Evolutionary conservation across 2,113 vertebrate genomes (phyloP).

Genomic region (Sprattus sprattus): DNA sequence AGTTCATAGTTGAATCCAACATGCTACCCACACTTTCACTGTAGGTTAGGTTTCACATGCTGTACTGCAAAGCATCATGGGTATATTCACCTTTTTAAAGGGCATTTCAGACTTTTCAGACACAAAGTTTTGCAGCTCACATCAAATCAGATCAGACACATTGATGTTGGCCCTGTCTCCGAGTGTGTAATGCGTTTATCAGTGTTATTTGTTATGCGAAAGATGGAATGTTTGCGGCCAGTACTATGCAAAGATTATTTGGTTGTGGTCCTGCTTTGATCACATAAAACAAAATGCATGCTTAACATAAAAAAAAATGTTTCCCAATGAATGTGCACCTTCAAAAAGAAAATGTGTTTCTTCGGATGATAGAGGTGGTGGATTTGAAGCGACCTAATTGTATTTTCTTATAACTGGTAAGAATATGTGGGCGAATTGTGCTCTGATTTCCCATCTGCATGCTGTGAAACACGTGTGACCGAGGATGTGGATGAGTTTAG

Average conservation of each 20-base stretch:
- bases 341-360: background rate
- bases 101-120: background rate
- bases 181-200: background rate
- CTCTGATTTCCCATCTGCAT: slow-evolving; percentile 9
- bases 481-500: background rate
- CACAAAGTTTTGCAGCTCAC: background rate
- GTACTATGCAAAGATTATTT: background rate
- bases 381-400: background rate
- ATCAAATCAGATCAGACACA: background rate
- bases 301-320: background rate
- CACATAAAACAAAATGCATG: slow-evolving; percentile 14
- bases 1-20: background rate
- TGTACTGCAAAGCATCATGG: background rate
- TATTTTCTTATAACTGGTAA: slow-evolving; percentile 13
- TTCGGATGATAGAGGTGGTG: background rate
- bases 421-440: background rate
- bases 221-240: slow-evolving; percentile 1
- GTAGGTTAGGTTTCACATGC: background rate
- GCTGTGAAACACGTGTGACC: slow-evolving; percentile 16
- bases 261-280: background rate
- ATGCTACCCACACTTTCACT: background rate
- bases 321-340: background rate
- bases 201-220: background rate
- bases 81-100: background rate
- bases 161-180: background rate